Evolutionary conservation across 2,797 vertebrate genomes (phyloP).

Genomic region (Psittacula derbiana): DNA sequence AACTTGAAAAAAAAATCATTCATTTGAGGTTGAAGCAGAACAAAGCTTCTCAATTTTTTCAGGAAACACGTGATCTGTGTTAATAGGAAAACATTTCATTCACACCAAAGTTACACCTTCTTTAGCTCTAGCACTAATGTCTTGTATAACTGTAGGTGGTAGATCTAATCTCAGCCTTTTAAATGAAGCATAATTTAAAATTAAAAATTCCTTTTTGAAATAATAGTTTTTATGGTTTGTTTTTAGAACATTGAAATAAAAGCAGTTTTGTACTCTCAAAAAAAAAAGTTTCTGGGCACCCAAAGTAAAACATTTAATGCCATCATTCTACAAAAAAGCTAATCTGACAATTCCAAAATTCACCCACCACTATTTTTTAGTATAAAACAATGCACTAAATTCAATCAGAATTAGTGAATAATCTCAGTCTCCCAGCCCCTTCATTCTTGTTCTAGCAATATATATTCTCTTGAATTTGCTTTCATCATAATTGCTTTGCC

Average conservation of each 20-base stretch:
- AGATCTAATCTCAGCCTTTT: background rate
- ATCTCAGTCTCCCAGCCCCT: background rate
- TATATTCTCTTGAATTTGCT: background rate
- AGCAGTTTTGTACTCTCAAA: background rate
- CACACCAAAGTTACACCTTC: background rate
- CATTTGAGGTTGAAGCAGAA: background rate
- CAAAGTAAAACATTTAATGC: background rate
- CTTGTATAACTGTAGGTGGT: background rate
- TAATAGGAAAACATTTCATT: background rate
- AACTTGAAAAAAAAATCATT: background rate
- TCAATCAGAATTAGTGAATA: background rate
- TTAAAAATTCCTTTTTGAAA: background rate
- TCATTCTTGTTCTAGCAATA: background rate
- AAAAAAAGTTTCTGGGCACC: background rate
- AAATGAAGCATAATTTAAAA: background rate
- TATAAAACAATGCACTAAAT: background rate
- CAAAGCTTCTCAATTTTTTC: background rate
- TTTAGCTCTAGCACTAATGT: background rate
- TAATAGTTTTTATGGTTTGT: background rate
- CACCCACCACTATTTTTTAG: background rate
- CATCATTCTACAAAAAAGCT: background rate
- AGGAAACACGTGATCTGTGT: background rate
- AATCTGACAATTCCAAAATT: background rate
- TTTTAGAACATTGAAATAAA: background rate
- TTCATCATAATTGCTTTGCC: background rate